phyloP scores from a whole-genome alignment of 2,113 vertebrate species.

The Heterotilapia buettikoferi region DNA sequence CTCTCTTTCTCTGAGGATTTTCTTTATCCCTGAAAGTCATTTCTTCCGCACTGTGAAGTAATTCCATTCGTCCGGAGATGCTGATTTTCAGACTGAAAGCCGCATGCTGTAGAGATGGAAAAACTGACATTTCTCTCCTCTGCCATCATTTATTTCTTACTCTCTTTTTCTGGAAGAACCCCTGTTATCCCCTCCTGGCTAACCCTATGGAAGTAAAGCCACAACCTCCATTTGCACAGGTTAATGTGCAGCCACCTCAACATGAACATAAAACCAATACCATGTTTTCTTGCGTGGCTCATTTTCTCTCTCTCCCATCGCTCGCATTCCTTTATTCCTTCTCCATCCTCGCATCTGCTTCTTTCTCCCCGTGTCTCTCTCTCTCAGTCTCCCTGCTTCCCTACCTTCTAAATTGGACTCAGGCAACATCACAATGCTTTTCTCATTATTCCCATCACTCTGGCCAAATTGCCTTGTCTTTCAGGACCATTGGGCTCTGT shows the following conservation, averaged over 20 bases:
- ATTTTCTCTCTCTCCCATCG: neutral
- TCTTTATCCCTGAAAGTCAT: slow-evolving; percentile 23
- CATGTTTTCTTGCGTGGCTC: slow-evolving; percentile 46
- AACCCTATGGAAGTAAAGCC: slow-evolving; percentile 43
- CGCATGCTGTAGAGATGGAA: neutral
- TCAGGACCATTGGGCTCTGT: slow-evolving; percentile 69
- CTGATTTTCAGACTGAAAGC: neutral
- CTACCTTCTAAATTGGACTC: slow-evolving; percentile 55
- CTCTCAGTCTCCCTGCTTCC: neutral
- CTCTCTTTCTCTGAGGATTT: slow-evolving; percentile 24
- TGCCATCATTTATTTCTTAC: slow-evolving; percentile 3
- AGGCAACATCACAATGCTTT: slow-evolving; percentile 65
- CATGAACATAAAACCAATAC: slow-evolving; percentile 54
- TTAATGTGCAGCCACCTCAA: slow-evolving; percentile 72
- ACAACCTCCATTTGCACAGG: slow-evolving; percentile 72
- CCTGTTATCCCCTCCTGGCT: slow-evolving; percentile 40
- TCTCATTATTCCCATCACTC: slow-evolving; percentile 69
- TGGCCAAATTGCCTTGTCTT: slow-evolving; percentile 76
- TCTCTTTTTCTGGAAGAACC: slow-evolving; percentile 10
- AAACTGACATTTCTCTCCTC: neutral
- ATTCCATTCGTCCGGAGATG: slow-evolving; percentile 9
- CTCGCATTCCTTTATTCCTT: neutral
- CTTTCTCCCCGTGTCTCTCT: slow-evolving; percentile 6
- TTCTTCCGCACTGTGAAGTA: neutral
- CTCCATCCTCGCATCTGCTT: neutral